Base-by-base conservation (phyloP, 2,797 vertebrate genomes). In the Mycteria americana region DNA sequence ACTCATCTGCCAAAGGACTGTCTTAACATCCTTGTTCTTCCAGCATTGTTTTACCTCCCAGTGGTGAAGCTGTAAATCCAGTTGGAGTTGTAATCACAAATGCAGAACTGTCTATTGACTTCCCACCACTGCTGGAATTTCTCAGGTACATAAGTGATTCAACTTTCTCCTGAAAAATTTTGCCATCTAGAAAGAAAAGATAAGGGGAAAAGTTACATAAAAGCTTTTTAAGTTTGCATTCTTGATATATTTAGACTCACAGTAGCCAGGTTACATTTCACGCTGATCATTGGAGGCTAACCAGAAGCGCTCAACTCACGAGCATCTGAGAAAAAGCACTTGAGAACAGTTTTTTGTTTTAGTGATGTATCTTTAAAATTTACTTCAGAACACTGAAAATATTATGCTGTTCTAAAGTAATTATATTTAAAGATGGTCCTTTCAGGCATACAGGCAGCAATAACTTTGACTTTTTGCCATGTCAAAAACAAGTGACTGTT, bases 161-260 rank as follows among this genome's bases (percentile, higher is more conserved):
- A 28, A 99, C 98, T 94, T 99, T 99, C 97, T 99, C 99, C 86
- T 99, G 99, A 98, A 99, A 99, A 96, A 99, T 98, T 97, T 99
- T 99, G 77, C 99, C 99, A 97, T 99, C 99, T 99, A 96, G 84
- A 95, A 97, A 87, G 18, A 84, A 53, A 75, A 76, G 17, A 56
- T 27, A 67, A 22, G 11, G 31, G 6, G 3, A 8, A 35, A 54
- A 68, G 37, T 76, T 73, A 87, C 7, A n/a, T 18, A 82, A 65
- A 63, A 84, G 11, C 11, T 46, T 87, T 41, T 60, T 2, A 75
- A 43, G 17, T 85, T 92, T 75, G 60, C 16, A 18, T 39, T 73
- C 64, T 60, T 53, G 21, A 72, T 25, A 46, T 30, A 77, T 43
- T 73, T 31, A 83, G 51, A 77, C 10, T 60, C 8, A 6, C 1